These are phyloP conservation scores for Chrysotoxum bicinctum DNA, from an alignment of 2,888 invertebrate genomes.

Conservation along the genomic window DNA sequence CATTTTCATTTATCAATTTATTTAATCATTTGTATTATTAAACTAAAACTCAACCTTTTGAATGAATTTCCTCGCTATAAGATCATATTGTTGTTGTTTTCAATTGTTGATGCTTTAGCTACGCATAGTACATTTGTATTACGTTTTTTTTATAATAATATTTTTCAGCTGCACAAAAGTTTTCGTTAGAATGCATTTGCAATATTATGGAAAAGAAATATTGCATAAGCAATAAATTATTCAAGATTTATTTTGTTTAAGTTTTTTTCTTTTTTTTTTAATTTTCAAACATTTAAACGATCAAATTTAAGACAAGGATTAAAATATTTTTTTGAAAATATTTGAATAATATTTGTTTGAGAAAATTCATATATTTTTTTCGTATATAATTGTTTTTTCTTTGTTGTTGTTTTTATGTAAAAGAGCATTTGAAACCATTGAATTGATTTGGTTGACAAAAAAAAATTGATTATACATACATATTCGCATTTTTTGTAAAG, in stretches of 20 bases:
- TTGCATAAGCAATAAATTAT: conserved; percentile 40
- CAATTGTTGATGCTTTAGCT: conserved; percentile 52
- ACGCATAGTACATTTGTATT: background rate
- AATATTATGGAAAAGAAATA: conserved; percentile 29
- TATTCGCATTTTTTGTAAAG: conserved; percentile 27
- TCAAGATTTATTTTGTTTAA: conserved; percentile 4
- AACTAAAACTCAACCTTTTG: conserved; percentile 50
- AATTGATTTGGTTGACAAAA: conserved; percentile 65
- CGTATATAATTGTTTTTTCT: background rate
- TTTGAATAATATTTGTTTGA: background rate
- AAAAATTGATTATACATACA: conserved; percentile 60
- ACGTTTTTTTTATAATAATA: conserved; percentile 16
- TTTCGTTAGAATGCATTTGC: conserved; percentile 61
- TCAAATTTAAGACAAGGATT: conserved; percentile 6
- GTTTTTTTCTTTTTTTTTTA: too few species aligned
- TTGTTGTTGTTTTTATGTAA: conserved; percentile 33
- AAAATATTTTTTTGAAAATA: background rate
- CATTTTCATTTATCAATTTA: background rate
- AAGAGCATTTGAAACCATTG: conserved; percentile 70
- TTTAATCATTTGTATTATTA: conserved; percentile 13
- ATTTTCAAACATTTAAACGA: conserved; percentile 21
- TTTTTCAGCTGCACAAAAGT: conserved; percentile 37
- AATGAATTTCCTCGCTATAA: conserved; percentile 31
- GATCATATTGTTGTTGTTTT: conserved; percentile 12
- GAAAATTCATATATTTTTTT: conserved; percentile 5